Evolutionary conservation across 2,113 vertebrate species (phyloP), one percentile per base, ranked within the genome.

Genomic region (Clarias macrocephalus): DNA sequence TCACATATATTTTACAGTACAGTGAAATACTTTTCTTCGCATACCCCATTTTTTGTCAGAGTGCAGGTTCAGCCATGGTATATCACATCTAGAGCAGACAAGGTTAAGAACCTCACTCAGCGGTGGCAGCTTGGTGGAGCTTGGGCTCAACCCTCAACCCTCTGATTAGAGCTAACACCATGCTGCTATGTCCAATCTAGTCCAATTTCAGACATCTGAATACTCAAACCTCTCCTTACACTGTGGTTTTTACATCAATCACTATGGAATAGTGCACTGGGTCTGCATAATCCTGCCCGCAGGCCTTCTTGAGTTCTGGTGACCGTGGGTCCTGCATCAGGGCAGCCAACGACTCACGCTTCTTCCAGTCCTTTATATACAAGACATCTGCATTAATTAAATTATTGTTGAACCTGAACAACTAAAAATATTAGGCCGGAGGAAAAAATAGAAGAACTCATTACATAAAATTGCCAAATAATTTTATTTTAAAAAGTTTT

Each of bases 211-310:
- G 23, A 73, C 30, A 3, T 68, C 3, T 48, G n/a, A 25, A 60
- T 68, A 79, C 42, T 30, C 54, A 1, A 3, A 57, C 1, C 56
- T 3, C 4, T 9, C 56, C 60, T 94, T 82, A 95, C 86, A 95
- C 94, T 0, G 90, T 92, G 48, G 91, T 94, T 92, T 94, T 95
- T 73, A 93, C 37, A 16, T 95, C 94, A 10, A 95, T 86, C 83
- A 95, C 92, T 18, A 95, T 95, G 88, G 94, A 92, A 89, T 93
- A 95, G n/a, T 80, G 90, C 89, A 92, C 18, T 66, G 93, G 80
- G 37, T 91, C 91, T 21, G 90, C 62, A 10, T 89, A 87, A 5
- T 92, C 82, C 3, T 90, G 88, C 33, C 75, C 73, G n/a, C 30
- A 77, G 0, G 15, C 1, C 62, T 92, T 94, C 86, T 91, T 94